A percentile compares a stretch with the other conserved stretches of the same genome.
phyloP scores from a whole-genome alignment of 2,888 invertebrate species.

The Microplitis manilae region DNA sequence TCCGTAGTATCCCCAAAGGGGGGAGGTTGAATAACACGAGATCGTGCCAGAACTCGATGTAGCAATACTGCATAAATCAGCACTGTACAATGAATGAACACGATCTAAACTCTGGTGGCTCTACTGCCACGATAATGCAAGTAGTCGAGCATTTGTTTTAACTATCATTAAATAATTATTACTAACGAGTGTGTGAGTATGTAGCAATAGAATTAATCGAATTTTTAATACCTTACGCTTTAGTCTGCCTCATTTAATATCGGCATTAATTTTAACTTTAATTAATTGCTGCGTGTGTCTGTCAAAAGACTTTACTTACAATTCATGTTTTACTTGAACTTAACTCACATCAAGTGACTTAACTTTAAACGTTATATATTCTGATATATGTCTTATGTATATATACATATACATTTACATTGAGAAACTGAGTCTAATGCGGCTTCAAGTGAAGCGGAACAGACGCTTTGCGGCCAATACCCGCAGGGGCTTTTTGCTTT shows the following conservation, averaged over 20 bases:
- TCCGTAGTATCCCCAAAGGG: constrained; percentile 14
- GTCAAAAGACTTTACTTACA: too few species aligned
- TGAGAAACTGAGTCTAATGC: constrained; percentile 24
- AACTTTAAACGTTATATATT: neutral
- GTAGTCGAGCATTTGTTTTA: constrained; percentile 23
- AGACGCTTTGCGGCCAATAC: constrained; percentile 3
- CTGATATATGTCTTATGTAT: neutral
- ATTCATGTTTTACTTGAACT: too few species aligned
- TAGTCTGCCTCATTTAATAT: too few species aligned
- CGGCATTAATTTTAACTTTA: neutral
- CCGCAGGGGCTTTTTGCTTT: constrained; percentile 23
- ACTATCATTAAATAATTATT: constrained; percentile 35
- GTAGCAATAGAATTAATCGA: constrained; percentile 13
- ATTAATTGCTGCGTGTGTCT: neutral
- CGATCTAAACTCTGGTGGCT: constrained; percentile 13
- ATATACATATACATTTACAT: neutral
- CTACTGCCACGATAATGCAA: constrained; percentile 3
- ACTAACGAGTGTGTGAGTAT: constrained; percentile 25
- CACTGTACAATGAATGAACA: constrained; percentile 26
- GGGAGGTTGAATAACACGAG: constrained; percentile 31
- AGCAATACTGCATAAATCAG: constrained; percentile 41
- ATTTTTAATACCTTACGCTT: neutral
- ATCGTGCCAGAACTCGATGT: constrained; percentile 38
- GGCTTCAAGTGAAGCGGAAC: constrained; percentile 27
- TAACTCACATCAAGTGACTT: too few species aligned